Evolutionary conservation across 2,888 invertebrate genomes (phyloP), one percentile per base, ranked within the genome.

Genomic region (Habroteleia sp.): DNA sequence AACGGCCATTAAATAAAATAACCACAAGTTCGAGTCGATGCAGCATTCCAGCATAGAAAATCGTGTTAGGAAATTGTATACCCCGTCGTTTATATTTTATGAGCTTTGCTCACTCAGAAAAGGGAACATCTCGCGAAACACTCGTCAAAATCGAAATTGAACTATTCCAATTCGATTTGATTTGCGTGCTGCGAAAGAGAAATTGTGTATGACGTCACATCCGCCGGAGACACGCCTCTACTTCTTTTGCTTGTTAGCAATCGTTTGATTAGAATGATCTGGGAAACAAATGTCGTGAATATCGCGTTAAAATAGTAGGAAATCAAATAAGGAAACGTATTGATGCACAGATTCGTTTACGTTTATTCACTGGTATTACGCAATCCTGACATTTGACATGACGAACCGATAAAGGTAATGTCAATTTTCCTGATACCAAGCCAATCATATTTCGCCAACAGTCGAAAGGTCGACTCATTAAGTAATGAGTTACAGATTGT

Each of bases 201-300:
- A 73, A 73, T 73, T 73, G 13, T 33, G 37, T 44, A 23, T 65
- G 66, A 66, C 73, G 65, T 73, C 73, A 73, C 65, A 73, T 65
- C 73, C 73, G 73, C 58, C 60, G 60, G 73, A 60, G 58, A 66
- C 65, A 73, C 73, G 73, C 73, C 73, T 73, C 42, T 65, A 65
- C 50, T 35, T 50, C 25, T 35, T 58, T 63, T 35, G 48, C 56
- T 54, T 39, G 50, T 31, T 54, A 14, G 25, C 17, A 8, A 17
- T n/a, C n/a, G 31, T 58, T 35, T 7, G 29, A 29, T 6, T 3
- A 10, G 16, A 46, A 23, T 37, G 65, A 65, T 56, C 72, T 72
- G 65, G 58, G 56, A 65, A 72, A 56, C 72, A 48, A 72, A 56
- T 48, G 54, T 63, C 56, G 58, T 56, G 56, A 63, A 65, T 58